Evolutionary conservation across 2,797 vertebrate genomes (phyloP).

Genomic region (Labroides dimidiatus): DNA sequence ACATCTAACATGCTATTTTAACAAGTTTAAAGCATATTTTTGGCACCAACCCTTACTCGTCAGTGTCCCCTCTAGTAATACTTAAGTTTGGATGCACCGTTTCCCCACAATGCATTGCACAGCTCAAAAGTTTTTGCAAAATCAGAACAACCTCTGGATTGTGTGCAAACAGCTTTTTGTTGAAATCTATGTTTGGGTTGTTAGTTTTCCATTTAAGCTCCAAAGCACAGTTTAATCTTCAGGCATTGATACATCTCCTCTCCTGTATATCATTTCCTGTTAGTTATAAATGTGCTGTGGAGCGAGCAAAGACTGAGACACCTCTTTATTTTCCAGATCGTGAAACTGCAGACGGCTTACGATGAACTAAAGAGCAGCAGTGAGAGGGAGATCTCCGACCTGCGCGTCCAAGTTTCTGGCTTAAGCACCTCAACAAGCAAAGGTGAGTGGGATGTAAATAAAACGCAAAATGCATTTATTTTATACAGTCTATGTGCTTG

Average conservation of each 20-base stretch:
- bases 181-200: no score
- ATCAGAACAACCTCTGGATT: no score
- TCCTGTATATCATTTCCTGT: background rate
- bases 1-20: no score
- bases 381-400: constrained; percentile 64
- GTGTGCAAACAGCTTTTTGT: no score
- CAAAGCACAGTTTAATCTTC: no score
- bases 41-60: no score
- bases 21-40: no score
- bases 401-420: constrained; percentile 59
- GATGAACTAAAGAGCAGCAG: constrained; percentile 74
- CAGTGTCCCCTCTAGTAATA: no score
- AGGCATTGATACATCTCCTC: background rate
- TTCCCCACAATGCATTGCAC: background rate
- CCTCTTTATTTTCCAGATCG: constrained; percentile 72
- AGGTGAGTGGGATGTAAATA: constrained; percentile 52
- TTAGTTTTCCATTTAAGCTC: no score
- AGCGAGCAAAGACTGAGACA: background rate
- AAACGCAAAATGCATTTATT: no score
- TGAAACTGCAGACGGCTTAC: constrained; percentile 60
- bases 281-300: background rate
- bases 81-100: background rate
- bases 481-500: no score
- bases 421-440: constrained; percentile 31
- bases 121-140: background rate